A percentile compares a stretch with the other conserved stretches of the same genome.
Evolutionary conservation across 1,140 invertebrate species (phyloP).

Genomic region (Theocolax elegans): DNA sequence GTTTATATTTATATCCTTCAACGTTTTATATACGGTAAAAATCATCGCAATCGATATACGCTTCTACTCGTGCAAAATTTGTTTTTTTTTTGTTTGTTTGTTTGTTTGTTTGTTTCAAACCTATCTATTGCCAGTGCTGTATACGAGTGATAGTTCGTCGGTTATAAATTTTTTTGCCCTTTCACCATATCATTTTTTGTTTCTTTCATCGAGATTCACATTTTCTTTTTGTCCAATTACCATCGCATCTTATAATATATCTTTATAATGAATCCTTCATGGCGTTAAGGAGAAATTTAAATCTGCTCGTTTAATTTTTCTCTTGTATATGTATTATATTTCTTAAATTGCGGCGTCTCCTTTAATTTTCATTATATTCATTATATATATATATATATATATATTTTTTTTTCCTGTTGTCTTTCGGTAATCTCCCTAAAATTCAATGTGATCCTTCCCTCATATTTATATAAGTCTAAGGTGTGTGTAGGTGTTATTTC

Average conservation of each 20-base stretch:
- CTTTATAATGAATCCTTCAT: constrained; percentile 37
- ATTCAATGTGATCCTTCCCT: constrained; percentile 54
- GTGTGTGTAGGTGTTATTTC: too few relatives aligned
- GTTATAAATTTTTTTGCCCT: not conserved
- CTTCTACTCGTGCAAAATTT: constrained; percentile 30
- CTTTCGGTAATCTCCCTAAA: constrained; percentile 54
- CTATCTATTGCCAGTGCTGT: not conserved
- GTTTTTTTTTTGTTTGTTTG: not conserved
- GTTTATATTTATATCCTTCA: too few relatives aligned
- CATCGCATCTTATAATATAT: constrained; percentile 39
- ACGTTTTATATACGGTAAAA: too few relatives aligned
- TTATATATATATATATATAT: too few relatives aligned
- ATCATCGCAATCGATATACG: too few relatives aligned
- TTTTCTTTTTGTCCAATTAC: constrained; percentile 6
- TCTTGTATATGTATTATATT: too few relatives aligned
- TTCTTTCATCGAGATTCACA: constrained; percentile 6
- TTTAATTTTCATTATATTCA: too few relatives aligned
- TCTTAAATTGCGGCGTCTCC: constrained; percentile 6
- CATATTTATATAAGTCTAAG: constrained; percentile 22
- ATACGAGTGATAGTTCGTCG: constrained; percentile 6
- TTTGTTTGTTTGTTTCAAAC: not conserved
- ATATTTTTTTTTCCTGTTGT: too few relatives aligned
- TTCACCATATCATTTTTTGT: not conserved
- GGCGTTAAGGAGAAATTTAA: constrained; percentile 27
- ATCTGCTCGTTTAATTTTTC: not conserved